phyloP scores from a whole-genome alignment of 2,888 invertebrate species.

The Aspidiotus destructor region DNA sequence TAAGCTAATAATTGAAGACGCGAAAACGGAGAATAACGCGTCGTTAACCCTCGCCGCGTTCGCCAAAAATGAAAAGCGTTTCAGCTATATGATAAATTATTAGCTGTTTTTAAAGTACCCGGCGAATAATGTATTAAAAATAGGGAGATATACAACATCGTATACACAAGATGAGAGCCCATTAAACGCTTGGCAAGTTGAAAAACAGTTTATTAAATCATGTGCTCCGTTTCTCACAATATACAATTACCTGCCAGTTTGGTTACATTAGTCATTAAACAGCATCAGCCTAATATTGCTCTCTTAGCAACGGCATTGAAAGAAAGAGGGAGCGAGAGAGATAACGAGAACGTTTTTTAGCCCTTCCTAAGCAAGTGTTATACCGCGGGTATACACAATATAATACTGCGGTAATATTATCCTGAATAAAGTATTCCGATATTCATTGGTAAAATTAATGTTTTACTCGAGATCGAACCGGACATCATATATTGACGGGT shows the following conservation, averaged over 20 bases:
- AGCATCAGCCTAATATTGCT: background rate
- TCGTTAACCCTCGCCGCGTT: background rate
- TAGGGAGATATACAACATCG: background rate
- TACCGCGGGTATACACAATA: too few relatives aligned
- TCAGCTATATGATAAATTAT: background rate
- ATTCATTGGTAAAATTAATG: too few relatives aligned
- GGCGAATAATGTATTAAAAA: background rate
- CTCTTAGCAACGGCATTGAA: background rate
- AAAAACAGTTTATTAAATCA: slow-evolving; percentile 31
- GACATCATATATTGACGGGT: too few relatives aligned
- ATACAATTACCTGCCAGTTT: slow-evolving; percentile 32
- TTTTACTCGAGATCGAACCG: too few relatives aligned
- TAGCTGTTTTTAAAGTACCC: background rate
- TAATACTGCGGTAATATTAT: too few relatives aligned
- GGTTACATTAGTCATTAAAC: slow-evolving; percentile 31
- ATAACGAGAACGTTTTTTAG: too few relatives aligned
- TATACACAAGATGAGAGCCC: background rate
- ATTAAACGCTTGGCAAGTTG: background rate
- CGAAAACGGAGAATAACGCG: slow-evolving; percentile 2
- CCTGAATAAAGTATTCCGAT: too few relatives aligned
- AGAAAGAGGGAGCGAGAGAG: background rate
- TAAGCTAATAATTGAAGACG: background rate
- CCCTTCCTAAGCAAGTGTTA: too few relatives aligned
- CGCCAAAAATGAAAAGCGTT: background rate
- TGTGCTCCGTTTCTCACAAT: slow-evolving; percentile 31